Base-by-base conservation (phyloP, 2,113 vertebrate genomes). In the Ivindomyrus marchei region DNA sequence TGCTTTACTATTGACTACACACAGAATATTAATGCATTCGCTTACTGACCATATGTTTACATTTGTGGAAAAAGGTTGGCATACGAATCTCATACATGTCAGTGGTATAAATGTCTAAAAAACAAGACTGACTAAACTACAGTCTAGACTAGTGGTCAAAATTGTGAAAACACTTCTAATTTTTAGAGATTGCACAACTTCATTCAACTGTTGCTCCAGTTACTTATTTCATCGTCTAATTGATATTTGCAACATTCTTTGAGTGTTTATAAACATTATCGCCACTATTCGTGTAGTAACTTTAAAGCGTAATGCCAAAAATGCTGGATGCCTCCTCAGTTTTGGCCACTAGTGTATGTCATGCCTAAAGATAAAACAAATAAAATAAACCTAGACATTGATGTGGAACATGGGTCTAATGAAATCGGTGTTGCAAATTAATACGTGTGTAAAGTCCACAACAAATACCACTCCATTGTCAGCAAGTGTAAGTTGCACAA, bases 91-190 rank as follows among this genome's bases (percentile, higher is more conserved):
- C 13, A 77, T 36, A 77, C 74, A 39, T 42, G 36, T 27, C 83
- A 85, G 83, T 17, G n/a, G 45, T 85, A 49, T n/a, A 10, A 49
- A 49, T 46, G 83, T 39, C 21, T 85, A 85, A 47, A n/a, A 52
- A 87, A 80, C 53, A 93, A 93, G 93, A 92, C 92, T 92, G 94
- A 90, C 92, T 17, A 91, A 92, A 93, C 92, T 94, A 91, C 93
- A 94, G 45, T 80, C 86, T 88, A 84, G 2, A 62, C 56, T 62
- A 62, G 56, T 9, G 7, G 56, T 58, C 56, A 58, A 58, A 21
- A 58, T 58, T 58, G 21, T 24, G 21, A 24, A 62, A 62, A 62
- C 56, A 62, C 56, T 62, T 62, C 24, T 8, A 58, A 58, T 62
- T 62, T n/a, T 62, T 62, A 62, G 56, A 62, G 56, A 62, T n/a